phyloP scores from a whole-genome alignment of 2,797 vertebrate genomes.

The Tachyglossus aculeatus region DNA sequence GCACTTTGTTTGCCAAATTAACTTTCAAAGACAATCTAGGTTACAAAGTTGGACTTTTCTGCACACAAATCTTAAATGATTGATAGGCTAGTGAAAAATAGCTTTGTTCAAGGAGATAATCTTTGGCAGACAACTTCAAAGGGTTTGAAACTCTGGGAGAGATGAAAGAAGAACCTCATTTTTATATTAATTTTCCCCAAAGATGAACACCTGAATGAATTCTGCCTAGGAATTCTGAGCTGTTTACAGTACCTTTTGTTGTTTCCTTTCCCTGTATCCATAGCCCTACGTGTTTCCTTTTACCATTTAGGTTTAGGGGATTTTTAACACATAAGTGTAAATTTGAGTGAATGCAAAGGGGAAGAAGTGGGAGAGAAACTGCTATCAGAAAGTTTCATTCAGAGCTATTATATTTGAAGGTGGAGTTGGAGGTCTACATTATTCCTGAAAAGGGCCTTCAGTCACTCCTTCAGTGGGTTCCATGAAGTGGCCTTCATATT shows the following conservation, averaged over 20 bases:
- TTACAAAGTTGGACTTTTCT: conserved; percentile 68
- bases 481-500: conserved; percentile 31
- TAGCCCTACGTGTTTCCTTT: conserved; percentile 35
- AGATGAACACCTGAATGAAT: conserved; percentile 55
- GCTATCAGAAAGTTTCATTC: conserved; percentile 43
- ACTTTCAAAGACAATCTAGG: conserved; percentile 70
- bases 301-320: conserved; percentile 47
- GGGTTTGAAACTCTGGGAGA: conserved; percentile 49
- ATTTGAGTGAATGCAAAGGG: conserved; percentile 27
- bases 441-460: no score
- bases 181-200: conserved; percentile 57
- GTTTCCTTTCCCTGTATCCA: conserved; percentile 37
- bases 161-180: conserved; percentile 65
- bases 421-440: no score
- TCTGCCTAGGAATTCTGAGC: conserved; percentile 51
- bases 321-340: conserved; percentile 53
- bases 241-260: conserved; percentile 47
- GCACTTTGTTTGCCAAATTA: conserved; percentile 72
- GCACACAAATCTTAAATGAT: conserved; percentile 64
- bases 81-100: conserved; percentile 60
- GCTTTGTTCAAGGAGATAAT: conserved; percentile 65
- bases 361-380: background rate
- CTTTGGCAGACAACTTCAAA: conserved; percentile 66
- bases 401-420: conserved; percentile 39
- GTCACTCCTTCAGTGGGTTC: conserved; percentile 18